Conservation (phyloP, 2,888 invertebrate genomes). For the Clostera curtula region DNA sequence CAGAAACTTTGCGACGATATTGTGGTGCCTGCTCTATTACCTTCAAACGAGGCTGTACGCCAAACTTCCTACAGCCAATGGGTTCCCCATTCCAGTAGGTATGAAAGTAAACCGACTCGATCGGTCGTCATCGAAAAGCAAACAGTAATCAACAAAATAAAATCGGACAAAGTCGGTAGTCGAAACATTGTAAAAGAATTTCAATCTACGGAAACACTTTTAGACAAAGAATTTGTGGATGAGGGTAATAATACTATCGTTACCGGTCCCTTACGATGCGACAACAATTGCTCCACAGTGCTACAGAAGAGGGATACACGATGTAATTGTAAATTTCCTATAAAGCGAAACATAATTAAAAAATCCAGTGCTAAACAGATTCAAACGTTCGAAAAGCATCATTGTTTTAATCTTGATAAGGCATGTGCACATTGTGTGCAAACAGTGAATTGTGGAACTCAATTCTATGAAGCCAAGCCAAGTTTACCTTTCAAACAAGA, state of each 20-base stretch:
- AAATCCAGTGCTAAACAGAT: constrained; percentile 27
- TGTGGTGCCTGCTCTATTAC: constrained; percentile 32
- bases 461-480: constrained; percentile 24
- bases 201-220: constrained; percentile 26
- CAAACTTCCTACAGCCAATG: constrained; percentile 4
- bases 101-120: constrained; percentile 21
- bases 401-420: constrained; percentile 29
- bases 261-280: constrained; percentile 34
- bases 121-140: constrained; percentile 32
- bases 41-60: constrained; percentile 6
- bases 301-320: constrained; percentile 32
- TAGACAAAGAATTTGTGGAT: constrained; percentile 28
- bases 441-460: constrained; percentile 31
- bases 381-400: constrained; percentile 26
- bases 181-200: constrained; percentile 19
- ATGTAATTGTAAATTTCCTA: constrained; percentile 27
- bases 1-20: constrained; percentile 44
- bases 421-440: constrained; percentile 31
- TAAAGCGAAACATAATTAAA: constrained; percentile 10
- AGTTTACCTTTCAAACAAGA: too few relatives aligned
- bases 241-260: constrained; percentile 35
- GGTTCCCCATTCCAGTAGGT: constrained; percentile 8
- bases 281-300: constrained; percentile 39
- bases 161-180: constrained; percentile 17
- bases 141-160: constrained; percentile 26